A percentile compares a stretch with the other conserved stretches of the same genome.
Conservation (phyloP, 2,888 invertebrate genomes). For the Dicyrtomina minuta region DNA sequence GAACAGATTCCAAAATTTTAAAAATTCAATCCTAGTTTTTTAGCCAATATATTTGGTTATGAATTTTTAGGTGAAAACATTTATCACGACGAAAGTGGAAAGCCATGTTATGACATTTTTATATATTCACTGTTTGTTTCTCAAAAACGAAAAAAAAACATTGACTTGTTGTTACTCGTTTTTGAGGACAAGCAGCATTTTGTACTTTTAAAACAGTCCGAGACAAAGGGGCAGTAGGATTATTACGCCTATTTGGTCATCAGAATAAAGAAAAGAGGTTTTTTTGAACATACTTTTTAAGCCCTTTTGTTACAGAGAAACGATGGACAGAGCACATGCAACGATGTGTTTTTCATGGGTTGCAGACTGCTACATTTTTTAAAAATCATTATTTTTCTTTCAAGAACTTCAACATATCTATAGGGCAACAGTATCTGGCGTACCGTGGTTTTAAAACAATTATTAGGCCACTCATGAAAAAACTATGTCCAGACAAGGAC, state of each 20-base stretch:
- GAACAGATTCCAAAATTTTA: not conserved
- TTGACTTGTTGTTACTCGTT: not conserved
- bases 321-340: not conserved
- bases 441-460: not conserved
- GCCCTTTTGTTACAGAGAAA: not conserved
- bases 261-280: too few relatives aligned
- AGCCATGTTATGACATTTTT: not conserved
- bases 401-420: not conserved
- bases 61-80: too few relatives aligned
- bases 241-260: not conserved
- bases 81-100: too few relatives aligned
- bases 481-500: not conserved
- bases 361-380: not conserved
- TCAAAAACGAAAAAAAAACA: not conserved
- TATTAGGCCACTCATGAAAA: not conserved
- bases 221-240: too few relatives aligned
- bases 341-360: not conserved
- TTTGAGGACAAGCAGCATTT: too few relatives aligned
- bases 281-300: not conserved
- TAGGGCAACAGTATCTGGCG: not conserved
- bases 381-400: not conserved
- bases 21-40: not conserved
- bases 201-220: too few relatives aligned
- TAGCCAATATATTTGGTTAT: not conserved
- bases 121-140: not conserved